Evolutionary conservation across 2,888 invertebrate genomes (phyloP).

Genomic region (Rotaria macrura): DNA sequence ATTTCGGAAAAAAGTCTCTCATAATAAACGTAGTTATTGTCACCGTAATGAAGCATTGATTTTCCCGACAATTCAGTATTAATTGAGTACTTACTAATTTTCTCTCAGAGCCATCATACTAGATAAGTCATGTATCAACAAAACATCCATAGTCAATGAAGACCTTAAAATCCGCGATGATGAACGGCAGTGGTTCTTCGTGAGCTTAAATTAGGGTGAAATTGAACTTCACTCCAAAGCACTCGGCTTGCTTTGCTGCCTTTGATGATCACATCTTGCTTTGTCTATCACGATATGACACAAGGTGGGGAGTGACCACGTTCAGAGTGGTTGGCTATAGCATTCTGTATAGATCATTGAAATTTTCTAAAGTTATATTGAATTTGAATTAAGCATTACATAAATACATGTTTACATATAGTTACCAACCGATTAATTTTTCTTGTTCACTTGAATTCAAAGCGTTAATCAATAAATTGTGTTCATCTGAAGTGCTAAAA

Average conservation of each 20-base stretch:
- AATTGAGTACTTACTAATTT: too few relatives aligned
- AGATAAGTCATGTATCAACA: too few relatives aligned
- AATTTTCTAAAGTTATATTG: not conserved
- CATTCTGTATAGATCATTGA: not conserved
- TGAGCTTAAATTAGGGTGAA: conserved; percentile 14
- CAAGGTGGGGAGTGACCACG: conserved; percentile 14
- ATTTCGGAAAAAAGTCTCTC: too few relatives aligned
- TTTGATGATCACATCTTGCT: conserved; percentile 9
- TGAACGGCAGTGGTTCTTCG: conserved; percentile 20
- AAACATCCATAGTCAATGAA: conserved; percentile 20
- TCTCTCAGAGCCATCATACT: too few relatives aligned
- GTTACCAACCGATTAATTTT: not conserved
- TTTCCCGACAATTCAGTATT: too few relatives aligned
- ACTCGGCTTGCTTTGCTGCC: conserved; percentile 14
- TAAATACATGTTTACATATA: too few relatives aligned
- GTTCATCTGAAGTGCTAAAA: not conserved
- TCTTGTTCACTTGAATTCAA: not conserved
- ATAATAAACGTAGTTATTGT: too few relatives aligned
- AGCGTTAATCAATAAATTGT: not conserved
- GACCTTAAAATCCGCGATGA: conserved; percentile 17
- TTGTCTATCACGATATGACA: not conserved
- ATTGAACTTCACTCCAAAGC: not conserved
- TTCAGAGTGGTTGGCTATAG: conserved; percentile 13
- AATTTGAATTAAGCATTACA: too few relatives aligned
- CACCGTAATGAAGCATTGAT: too few relatives aligned